A percentile compares a stretch with the other conserved stretches of the same genome.
Evolutionary conservation across 2,888 invertebrate species (phyloP).

Genomic region (Thyatira batis): DNA sequence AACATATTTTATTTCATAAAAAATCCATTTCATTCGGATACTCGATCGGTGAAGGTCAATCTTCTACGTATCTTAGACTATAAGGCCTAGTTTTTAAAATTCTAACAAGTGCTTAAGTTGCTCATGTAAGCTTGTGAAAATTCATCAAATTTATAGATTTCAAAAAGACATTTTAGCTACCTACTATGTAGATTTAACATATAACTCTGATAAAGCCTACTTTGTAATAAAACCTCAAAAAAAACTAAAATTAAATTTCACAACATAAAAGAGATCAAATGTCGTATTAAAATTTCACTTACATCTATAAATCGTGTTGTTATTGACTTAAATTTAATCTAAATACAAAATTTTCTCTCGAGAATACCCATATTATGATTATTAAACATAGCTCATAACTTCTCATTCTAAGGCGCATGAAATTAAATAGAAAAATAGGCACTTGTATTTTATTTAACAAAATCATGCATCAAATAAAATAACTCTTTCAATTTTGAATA

Average conservation of each 20-base stretch:
- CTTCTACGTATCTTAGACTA: too few relatives aligned
- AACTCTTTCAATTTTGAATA: too few relatives aligned
- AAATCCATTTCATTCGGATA: too few relatives aligned
- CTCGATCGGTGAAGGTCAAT: too few relatives aligned
- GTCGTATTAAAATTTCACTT: not conserved
- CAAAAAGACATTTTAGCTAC: not conserved
- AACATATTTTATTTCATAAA: too few relatives aligned
- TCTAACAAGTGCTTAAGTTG: not conserved
- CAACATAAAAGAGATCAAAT: not conserved
- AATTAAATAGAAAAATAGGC: not conserved
- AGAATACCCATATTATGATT: conserved; percentile 15
- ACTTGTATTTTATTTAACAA: not conserved
- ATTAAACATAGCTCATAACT: not conserved
- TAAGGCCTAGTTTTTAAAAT: not conserved
- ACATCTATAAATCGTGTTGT: not conserved
- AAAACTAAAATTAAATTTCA: not conserved
- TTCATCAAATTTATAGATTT: not conserved
- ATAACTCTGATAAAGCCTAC: not conserved
- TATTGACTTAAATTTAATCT: conserved; percentile 17
- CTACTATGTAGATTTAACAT: not conserved
- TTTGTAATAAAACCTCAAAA: not conserved
- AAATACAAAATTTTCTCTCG: conserved; percentile 33
- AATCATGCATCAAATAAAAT: too few relatives aligned
- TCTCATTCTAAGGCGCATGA: not conserved
- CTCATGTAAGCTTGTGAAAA: not conserved